These are phyloP conservation scores for Taxidea taxus DNA, from an alignment of 2,113 vertebrate species.

Conservation along the genomic window DNA sequence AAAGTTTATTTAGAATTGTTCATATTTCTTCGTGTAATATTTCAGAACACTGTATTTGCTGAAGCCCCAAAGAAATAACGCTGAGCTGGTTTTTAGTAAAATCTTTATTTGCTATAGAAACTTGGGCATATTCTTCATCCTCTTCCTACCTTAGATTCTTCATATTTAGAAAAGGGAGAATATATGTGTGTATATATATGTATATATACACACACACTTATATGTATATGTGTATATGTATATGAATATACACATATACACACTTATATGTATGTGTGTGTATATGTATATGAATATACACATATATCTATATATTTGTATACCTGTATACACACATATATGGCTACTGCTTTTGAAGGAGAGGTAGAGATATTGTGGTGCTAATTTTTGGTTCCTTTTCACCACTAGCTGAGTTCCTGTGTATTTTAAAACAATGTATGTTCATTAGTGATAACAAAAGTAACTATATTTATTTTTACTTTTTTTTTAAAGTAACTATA, in stretches of 20 bases:
- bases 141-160: background rate
- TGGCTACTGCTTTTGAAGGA: background rate
- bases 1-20: slow-evolving; percentile 20
- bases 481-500: background rate
- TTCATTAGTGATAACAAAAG: background rate
- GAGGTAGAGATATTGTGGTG: background rate
- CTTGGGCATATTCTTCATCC: background rate
- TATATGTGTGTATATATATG: background rate
- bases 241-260: background rate
- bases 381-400: background rate
- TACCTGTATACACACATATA: background rate
- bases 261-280: background rate
- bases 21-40: background rate
- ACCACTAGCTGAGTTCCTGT: background rate
- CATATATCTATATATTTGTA: background rate
- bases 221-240: background rate
- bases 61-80: background rate
- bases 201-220: background rate
- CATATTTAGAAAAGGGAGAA: background rate
- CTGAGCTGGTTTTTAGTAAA: background rate
- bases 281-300: background rate
- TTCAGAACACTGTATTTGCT: background rate
- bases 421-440: background rate
- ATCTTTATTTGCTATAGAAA: background rate
- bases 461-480: background rate